These are phyloP conservation scores for Cephus spinipes DNA, from an alignment of 2,888 invertebrate species.

Conservation along the genomic window DNA sequence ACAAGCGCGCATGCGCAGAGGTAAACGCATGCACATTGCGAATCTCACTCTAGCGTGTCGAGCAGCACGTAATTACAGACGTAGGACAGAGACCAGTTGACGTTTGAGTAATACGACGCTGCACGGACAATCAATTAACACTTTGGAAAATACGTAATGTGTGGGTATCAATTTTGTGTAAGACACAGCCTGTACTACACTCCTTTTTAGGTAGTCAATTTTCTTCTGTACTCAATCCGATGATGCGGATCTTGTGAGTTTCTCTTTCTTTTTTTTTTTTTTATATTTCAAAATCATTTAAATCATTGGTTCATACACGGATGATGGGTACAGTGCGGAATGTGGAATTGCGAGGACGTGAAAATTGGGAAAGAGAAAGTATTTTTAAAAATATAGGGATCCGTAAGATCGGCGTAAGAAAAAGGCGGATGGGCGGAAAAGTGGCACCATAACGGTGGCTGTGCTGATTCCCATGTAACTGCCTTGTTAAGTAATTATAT, in stretches of 20 bases:
- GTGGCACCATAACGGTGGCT: not conserved
- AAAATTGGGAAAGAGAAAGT: not conserved
- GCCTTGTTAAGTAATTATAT: constrained; percentile 20
- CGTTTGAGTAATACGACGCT: not conserved
- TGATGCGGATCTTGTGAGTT: not conserved
- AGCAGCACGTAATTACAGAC: constrained; percentile 1
- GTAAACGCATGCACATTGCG: not conserved
- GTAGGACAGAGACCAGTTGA: not conserved
- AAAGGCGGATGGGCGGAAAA: not conserved
- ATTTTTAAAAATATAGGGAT: not conserved
- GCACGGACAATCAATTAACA: not conserved
- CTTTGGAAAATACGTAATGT: not conserved
- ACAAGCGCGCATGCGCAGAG: not conserved
- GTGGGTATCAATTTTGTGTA: not conserved
- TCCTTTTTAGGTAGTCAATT: not conserved
- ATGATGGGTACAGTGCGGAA: not conserved
- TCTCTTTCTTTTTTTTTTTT: not conserved
- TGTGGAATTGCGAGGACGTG: not conserved
- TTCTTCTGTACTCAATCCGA: not conserved
- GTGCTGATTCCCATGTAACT: not conserved
- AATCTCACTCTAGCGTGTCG: not conserved
- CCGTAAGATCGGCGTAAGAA: not conserved
- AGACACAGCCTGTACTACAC: not conserved
- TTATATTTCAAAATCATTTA: no score
- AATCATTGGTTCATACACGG: not conserved